A percentile compares a stretch with the other conserved stretches of the same genome.
phyloP scores from a whole-genome alignment of 2,113 vertebrate genomes.

The Capricornis sumatraensis region DNA sequence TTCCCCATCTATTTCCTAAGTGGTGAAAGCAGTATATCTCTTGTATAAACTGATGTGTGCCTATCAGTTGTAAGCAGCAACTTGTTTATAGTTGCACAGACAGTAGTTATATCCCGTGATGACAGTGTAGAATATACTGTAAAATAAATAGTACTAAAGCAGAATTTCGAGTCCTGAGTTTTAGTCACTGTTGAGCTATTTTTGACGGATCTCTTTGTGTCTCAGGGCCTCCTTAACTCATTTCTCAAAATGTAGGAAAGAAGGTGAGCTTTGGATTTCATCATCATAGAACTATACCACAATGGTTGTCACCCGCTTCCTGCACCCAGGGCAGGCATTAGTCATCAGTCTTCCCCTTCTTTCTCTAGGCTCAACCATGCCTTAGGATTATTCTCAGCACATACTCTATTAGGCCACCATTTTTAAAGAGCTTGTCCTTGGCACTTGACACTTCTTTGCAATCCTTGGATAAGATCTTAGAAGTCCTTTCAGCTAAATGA shows the following conservation, averaged over 20 bases:
- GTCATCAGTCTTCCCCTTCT: not conserved
- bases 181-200: not conserved
- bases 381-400: not conserved
- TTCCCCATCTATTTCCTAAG: not conserved
- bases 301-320: not conserved
- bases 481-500: not conserved
- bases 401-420: not conserved
- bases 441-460: not conserved
- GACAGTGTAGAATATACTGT: not conserved
- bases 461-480: not conserved
- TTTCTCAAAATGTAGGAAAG: not conserved
- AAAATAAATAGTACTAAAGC: not conserved
- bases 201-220: not conserved
- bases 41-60: not conserved
- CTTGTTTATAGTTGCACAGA: not conserved
- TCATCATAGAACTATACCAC: rapidly evolving
- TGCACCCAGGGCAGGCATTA: not conserved
- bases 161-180: not conserved
- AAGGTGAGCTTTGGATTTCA: not conserved
- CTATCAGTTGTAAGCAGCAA: not conserved
- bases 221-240: not conserved
- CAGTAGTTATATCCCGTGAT: not conserved
- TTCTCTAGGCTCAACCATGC: not conserved
- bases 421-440: not conserved
- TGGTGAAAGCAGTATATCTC: not conserved